Evolutionary conservation across 2,113 vertebrate genomes (phyloP).

Genomic region (Cryptotis parvus): DNA sequence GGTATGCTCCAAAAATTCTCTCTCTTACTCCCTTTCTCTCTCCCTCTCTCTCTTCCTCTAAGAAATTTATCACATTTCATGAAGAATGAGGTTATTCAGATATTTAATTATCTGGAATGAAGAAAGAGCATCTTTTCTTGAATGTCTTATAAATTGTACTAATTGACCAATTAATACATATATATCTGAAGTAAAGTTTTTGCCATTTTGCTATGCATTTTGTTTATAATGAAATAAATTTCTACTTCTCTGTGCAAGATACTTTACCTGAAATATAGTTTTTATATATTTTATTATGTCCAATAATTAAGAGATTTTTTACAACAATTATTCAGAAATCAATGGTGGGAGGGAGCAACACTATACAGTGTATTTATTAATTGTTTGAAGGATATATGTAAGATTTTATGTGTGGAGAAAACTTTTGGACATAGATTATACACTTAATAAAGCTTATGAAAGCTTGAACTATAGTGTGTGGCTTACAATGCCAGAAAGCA

Average conservation of each 20-base stretch:
- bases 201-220: too few relatives aligned
- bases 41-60: too few relatives aligned
- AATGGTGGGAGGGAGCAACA: not conserved
- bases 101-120: conserved; percentile 47
- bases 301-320: too few relatives aligned
- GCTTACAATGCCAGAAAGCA: not conserved
- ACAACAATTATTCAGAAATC: conserved; percentile 6
- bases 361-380: conserved; percentile 19
- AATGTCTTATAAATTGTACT: conserved; percentile 40
- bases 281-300: not conserved
- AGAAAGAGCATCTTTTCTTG: conserved; percentile 27
- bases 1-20: not conserved
- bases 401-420: not conserved
- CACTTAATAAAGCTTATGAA: conserved; percentile 26
- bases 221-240: too few relatives aligned
- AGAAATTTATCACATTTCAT: not conserved
- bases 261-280: not conserved
- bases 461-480: conserved; percentile 8
- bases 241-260: not conserved
- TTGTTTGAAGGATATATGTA: not conserved
- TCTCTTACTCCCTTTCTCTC: not conserved
- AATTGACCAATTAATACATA: not conserved
- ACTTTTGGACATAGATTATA: not conserved
- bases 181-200: too few relatives aligned
- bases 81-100: not conserved